Conservation (phyloP, 2,797 vertebrate genomes). For the Schizothorax lantsangensis region DNA sequence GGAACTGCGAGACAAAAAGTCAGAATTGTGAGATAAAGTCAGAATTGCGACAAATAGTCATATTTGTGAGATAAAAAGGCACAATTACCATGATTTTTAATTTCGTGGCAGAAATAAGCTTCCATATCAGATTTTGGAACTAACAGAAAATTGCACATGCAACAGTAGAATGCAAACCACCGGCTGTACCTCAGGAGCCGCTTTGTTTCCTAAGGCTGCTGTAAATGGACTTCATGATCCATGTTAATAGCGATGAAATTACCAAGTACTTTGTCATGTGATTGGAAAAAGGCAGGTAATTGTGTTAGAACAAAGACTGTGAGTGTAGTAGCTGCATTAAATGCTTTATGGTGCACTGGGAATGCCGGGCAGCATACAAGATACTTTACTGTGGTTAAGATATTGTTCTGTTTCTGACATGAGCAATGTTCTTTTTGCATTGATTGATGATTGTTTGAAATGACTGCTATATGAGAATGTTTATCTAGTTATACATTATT, state of each 20-base stretch:
- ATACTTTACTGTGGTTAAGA: conserved; percentile 34
- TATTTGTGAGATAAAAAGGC: neutral
- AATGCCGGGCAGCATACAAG: neutral
- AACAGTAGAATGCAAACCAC: neutral
- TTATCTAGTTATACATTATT: conserved; percentile 21
- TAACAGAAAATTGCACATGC: neutral
- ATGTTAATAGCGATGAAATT: conserved; percentile 21
- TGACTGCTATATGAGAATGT: conserved; percentile 30
- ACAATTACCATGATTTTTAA: neutral
- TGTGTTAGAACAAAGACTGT: conserved; percentile 26
- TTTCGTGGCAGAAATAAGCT: neutral
- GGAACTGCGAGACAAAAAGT: neutral
- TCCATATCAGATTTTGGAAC: neutral
- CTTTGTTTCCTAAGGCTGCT: neutral
- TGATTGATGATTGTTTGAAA: conserved; percentile 37
- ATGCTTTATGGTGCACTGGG: conserved; percentile 1
- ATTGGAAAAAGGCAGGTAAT: conserved; percentile 24
- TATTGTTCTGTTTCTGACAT: conserved; percentile 19
- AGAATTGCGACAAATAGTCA: neutral
- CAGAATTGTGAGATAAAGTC: neutral
- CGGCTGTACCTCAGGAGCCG: conserved; percentile 1
- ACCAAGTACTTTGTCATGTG: conserved; percentile 23
- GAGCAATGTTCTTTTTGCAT: neutral
- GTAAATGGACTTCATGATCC: neutral
- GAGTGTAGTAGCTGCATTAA: conserved; percentile 1